Evolutionary conservation across 2,113 vertebrate species (phyloP), one percentile per base, ranked within the genome.

Genomic region (Siniperca knerii): DNA sequence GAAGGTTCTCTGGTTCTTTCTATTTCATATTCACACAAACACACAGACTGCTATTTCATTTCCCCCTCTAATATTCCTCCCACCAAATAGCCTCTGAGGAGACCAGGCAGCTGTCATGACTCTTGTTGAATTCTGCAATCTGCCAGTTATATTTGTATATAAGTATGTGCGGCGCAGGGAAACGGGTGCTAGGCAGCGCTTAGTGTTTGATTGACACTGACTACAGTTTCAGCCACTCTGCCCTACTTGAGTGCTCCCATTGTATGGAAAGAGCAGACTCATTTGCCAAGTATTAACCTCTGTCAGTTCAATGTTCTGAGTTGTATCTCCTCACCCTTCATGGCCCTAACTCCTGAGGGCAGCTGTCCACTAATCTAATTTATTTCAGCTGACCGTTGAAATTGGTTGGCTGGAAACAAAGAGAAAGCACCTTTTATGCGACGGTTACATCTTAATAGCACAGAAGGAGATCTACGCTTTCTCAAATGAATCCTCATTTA

Each of bases 251-350:
- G 74, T 20, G 61, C 85, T 86, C 64, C 82, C 16, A 81, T 89
- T 90, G 80, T 87, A n/a, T 21, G 62, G 65, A 83, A 52, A 71
- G 88, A 84, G 76, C 72, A 4, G 67, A 77, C 70, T 89, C 82
- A 87, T 93, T 91, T 89, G 86, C 81, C 58, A 42, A 85, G 79
- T 72, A 73, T 93, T 92, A 90, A 89, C 92, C 84, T 85, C 89
- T 90, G 83, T 90, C 87, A 83, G 82, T 29, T 74, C 62, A 40
- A 58, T 40, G 8, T 74, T 84, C 67, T 55, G 74, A 83, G 55
- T 57, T 67, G 73, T 68, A 61, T 86, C 89, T 86, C 67, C 67
- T 74, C 90, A 57, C 40, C 76, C 68, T 61, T 83, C 82, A 75
- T 33, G 77, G 61, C 67, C n/a, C 20, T 12, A 54, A 35, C 65